These are phyloP conservation scores for Columba guinea DNA, from an alignment of 2,797 vertebrate genomes.

Conservation along the genomic window DNA sequence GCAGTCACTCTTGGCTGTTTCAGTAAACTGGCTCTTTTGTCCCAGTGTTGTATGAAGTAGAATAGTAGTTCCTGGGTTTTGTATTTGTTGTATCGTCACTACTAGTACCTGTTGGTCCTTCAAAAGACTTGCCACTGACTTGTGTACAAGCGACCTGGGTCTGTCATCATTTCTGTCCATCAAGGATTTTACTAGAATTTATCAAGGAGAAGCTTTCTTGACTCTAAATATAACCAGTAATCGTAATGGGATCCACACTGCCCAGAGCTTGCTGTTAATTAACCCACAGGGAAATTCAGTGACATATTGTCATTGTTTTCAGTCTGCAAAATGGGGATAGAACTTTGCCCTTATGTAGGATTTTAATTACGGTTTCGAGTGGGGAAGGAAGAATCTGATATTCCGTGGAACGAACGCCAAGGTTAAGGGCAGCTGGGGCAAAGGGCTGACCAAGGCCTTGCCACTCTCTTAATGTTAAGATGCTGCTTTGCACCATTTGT, in stretches of 20 bases:
- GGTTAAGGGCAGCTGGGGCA: neutral
- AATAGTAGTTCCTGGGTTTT: neutral
- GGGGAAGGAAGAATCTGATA: neutral
- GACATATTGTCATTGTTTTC: neutral
- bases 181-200: neutral
- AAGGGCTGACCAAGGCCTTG: neutral
- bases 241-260: rapidly evolving
- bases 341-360: neutral
- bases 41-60: neutral
- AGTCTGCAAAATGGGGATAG: neutral
- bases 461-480: neutral
- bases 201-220: neutral
- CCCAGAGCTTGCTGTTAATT: neutral
- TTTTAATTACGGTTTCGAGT: neutral
- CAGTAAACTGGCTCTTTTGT: neutral
- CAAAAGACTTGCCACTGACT: neutral
- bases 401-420: rapidly evolving
- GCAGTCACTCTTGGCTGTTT: neutral
- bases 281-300: neutral
- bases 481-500: neutral
- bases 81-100: neutral
- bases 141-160: neutral
- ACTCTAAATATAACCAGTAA: neutral
- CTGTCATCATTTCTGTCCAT: neutral
- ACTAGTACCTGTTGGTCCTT: neutral